Conservation (phyloP, 2,797 vertebrate species). For the Parauchenoglanis punctatus region DNA sequence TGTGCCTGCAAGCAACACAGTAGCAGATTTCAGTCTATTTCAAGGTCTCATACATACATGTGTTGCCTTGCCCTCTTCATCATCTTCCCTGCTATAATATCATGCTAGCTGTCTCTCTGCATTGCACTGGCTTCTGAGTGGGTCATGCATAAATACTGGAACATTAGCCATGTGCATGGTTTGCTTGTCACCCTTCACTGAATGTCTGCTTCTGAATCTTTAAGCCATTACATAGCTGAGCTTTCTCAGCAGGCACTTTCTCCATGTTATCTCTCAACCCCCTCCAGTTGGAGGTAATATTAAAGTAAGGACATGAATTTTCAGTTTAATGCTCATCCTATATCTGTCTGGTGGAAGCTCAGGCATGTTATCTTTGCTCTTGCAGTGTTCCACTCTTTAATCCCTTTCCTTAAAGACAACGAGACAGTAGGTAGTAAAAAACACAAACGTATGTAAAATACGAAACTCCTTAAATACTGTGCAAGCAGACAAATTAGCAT, state of each 20-base stretch:
- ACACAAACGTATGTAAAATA: conserved; percentile 32
- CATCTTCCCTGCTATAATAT: conserved; percentile 12
- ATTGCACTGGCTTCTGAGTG: neutral
- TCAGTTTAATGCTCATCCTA: conserved; percentile 28
- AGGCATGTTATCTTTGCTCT: conserved; percentile 39
- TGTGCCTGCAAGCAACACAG: neutral
- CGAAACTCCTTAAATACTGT: conserved; percentile 41
- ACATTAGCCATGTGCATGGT: conserved; percentile 19
- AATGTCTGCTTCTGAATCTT: conserved; percentile 24
- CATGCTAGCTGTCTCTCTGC: conserved; percentile 4
- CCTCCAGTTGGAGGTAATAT: conserved; percentile 26
- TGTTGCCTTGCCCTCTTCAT: conserved; percentile 5
- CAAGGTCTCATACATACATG: neutral
- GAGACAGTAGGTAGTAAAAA: neutral
- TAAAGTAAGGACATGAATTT: conserved; percentile 29
- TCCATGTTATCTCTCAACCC: conserved; percentile 18
- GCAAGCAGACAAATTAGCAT: conserved; percentile 41
- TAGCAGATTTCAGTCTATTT: neutral
- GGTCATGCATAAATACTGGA: conserved; percentile 8
- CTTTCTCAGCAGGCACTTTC: conserved; percentile 34
- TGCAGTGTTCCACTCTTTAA: conserved; percentile 25
- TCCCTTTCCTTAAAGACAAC: conserved; percentile 15
- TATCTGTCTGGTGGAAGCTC: conserved; percentile 13
- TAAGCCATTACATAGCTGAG: conserved; percentile 36
- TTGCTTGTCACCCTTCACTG: conserved; percentile 7